A percentile compares a stretch with the other conserved stretches of the same genome.
Evolutionary conservation across 1,140 invertebrate species (phyloP).

Genomic region (Amphibalanus amphitrite): DNA sequence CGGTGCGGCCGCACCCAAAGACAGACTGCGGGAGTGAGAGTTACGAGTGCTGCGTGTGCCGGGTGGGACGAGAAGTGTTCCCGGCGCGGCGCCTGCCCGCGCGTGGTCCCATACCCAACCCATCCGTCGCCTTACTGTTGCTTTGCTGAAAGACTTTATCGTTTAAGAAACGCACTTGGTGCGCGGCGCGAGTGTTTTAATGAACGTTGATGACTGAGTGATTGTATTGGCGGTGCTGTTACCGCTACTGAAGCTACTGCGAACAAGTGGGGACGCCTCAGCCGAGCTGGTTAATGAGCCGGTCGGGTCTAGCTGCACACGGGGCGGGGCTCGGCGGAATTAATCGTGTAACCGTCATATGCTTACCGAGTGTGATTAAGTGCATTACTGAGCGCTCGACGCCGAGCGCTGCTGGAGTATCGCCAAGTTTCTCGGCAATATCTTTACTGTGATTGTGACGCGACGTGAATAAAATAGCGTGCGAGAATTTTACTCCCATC

Average conservation of each 20-base stretch:
- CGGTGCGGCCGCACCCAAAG: neutral
- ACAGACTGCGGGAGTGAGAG: neutral
- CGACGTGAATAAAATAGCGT: neutral
- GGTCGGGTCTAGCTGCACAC: too few species aligned
- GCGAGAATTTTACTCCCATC: too few species aligned
- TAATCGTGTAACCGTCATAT: too few species aligned
- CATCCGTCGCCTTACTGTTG: too few species aligned
- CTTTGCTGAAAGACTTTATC: neutral
- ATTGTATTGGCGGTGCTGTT: neutral
- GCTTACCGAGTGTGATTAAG: too few species aligned
- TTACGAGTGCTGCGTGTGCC: neutral
- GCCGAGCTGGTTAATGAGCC: too few species aligned
- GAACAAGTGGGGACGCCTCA: too few species aligned
- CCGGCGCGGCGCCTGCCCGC: neutral
- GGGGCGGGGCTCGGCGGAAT: too few species aligned
- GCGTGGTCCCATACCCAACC: too few species aligned
- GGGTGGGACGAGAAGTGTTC: neutral
- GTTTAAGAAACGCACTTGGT: neutral
- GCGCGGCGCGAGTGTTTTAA: neutral
- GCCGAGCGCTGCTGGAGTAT: neutral
- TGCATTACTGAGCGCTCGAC: neutral
- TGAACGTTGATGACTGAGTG: neutral
- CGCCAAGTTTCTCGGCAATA: neutral
- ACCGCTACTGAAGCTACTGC: neutral
- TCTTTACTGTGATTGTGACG: neutral